Percentiles rank a stretch among this genome's conserved stretches.
These are phyloP conservation scores for Drosophila bocki DNA, from an alignment of 1,140 invertebrate genomes.

Conservation along the genomic window DNA sequence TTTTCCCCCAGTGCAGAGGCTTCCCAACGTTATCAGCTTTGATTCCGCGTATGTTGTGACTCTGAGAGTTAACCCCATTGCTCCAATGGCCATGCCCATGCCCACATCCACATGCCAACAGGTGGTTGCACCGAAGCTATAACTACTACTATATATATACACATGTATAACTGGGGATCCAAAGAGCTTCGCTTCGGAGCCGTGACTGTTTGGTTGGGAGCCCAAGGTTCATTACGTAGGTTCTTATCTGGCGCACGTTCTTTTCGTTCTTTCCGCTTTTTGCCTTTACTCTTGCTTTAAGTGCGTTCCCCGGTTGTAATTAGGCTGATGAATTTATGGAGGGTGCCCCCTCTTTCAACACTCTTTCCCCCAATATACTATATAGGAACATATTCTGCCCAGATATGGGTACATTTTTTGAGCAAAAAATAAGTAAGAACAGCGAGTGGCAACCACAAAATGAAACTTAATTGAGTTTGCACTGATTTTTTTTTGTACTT, in stretches of 20 bases:
- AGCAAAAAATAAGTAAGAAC: constrained; percentile 15
- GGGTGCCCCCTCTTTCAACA: not conserved
- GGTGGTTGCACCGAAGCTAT: constrained; percentile 71
- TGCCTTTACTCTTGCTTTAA: constrained; percentile 29
- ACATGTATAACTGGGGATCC: not conserved
- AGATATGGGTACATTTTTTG: constrained; percentile 59
- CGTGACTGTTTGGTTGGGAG: constrained; percentile 27
- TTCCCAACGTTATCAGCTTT: constrained; percentile 41
- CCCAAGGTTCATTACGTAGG: constrained; percentile 74
- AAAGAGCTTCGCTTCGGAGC: not conserved
- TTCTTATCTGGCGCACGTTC: constrained; percentile 74
- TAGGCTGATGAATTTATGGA: constrained; percentile 79
- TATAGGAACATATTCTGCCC: constrained; percentile 25
- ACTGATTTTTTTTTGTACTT: constrained; percentile 45
- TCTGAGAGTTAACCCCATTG: constrained; percentile 37
- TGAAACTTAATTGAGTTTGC: constrained; percentile 60
- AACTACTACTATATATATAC: not conserved
- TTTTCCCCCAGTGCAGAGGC: constrained; percentile 19
- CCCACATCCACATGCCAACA: constrained; percentile 50
- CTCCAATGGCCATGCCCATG: constrained; percentile 24
- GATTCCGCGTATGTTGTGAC: constrained; percentile 56
- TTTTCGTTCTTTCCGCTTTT: constrained; percentile 42
- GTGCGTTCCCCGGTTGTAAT: constrained; percentile 64
- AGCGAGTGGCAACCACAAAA: constrained; percentile 20
- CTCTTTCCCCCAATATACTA: constrained; percentile 5